Conservation (phyloP, 2,797 vertebrate species). For the Aplochiton taeniatus region DNA sequence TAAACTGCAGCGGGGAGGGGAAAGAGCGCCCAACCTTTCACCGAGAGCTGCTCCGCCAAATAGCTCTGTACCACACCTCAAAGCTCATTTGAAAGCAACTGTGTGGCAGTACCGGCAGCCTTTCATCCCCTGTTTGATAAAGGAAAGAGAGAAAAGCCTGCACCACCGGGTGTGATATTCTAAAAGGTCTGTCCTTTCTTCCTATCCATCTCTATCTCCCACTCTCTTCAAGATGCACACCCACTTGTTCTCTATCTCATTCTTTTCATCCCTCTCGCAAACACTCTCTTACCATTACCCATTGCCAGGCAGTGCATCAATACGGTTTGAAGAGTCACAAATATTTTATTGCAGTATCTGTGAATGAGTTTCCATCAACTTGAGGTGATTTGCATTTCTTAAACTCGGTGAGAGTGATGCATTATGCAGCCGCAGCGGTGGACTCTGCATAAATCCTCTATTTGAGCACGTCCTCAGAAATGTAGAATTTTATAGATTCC, state of each 20-base stretch:
- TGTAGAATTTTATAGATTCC: conserved; percentile 43
- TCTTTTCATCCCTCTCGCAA: conserved; percentile 21
- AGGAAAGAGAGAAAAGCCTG: conserved; percentile 26
- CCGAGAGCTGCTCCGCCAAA: conserved; percentile 6
- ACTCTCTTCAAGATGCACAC: neutral
- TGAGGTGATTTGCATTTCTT: conserved; percentile 69
- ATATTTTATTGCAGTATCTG: conserved; percentile 57
- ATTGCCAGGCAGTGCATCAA: conserved; percentile 39
- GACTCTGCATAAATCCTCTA: conserved; percentile 59
- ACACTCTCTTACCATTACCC: neutral
- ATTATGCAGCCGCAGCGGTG: conserved; percentile 61
- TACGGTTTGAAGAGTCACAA: conserved; percentile 59
- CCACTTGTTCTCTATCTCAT: neutral
- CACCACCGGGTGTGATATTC: conserved; percentile 48
- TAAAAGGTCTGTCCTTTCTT: conserved; percentile 29
- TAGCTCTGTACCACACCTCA: conserved; percentile 36
- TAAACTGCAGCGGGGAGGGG: conserved; percentile 14
- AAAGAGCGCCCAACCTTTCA: neutral
- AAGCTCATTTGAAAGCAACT: conserved; percentile 47
- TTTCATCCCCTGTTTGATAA: conserved; percentile 61
- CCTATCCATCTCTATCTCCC: conserved; percentile 25
- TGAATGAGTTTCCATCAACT: conserved; percentile 61
- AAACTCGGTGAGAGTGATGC: conserved; percentile 58
- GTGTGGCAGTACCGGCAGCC: conserved; percentile 33
- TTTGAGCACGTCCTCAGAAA: conserved; percentile 52